phyloP scores from a whole-genome alignment of 92 coral and sea anemone genomes.

The Nematostella vectensis region DNA sequence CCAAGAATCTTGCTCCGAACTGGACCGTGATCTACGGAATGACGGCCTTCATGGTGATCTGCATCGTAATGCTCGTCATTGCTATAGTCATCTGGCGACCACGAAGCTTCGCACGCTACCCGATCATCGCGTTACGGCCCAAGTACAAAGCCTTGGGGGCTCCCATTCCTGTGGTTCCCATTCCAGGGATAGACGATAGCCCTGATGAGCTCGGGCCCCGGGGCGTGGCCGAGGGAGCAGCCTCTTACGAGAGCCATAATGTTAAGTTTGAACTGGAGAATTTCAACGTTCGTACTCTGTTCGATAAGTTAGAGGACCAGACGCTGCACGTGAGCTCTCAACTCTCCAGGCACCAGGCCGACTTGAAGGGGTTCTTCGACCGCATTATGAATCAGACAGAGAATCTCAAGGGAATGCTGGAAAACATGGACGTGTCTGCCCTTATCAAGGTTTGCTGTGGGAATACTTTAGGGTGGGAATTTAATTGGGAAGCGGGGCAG shows the following conservation, averaged over 20 bases:
- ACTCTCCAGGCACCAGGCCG: slow-evolving; percentile 95
- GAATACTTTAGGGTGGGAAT: too few relatives aligned
- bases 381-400: slow-evolving; percentile 94
- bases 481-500: too few relatives aligned
- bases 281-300: slow-evolving; percentile 88
- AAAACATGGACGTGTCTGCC: slow-evolving; percentile 92
- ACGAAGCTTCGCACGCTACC: slow-evolving; percentile 76
- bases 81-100: slow-evolving; percentile 99
- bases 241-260: slow-evolving; percentile 59
- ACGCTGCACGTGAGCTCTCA: slow-evolving; percentile 98
- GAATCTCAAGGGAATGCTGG: slow-evolving; percentile 89
- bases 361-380: slow-evolving; percentile 92
- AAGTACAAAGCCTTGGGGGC: slow-evolving; percentile 98
- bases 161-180: slow-evolving; percentile 95
- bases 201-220: slow-evolving; percentile 88
- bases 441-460: slow-evolving; percentile 62
- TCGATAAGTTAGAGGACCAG: slow-evolving; percentile 93
- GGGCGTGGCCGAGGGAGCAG: slow-evolving; percentile 87
- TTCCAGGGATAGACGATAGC: slow-evolving; percentile 87
- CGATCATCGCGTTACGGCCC: slow-evolving; percentile 82
- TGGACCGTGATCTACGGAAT: slow-evolving; percentile 88
- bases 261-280: slow-evolving; percentile 84
- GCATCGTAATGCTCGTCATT: slow-evolving; percentile 83
- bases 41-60: slow-evolving; percentile 90
- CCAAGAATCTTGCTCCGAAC: slow-evolving; percentile 87